A percentile compares a stretch with the other conserved stretches of the same genome.
Evolutionary conservation across 2,797 vertebrate species (phyloP).

Genomic region (Nasua narica): DNA sequence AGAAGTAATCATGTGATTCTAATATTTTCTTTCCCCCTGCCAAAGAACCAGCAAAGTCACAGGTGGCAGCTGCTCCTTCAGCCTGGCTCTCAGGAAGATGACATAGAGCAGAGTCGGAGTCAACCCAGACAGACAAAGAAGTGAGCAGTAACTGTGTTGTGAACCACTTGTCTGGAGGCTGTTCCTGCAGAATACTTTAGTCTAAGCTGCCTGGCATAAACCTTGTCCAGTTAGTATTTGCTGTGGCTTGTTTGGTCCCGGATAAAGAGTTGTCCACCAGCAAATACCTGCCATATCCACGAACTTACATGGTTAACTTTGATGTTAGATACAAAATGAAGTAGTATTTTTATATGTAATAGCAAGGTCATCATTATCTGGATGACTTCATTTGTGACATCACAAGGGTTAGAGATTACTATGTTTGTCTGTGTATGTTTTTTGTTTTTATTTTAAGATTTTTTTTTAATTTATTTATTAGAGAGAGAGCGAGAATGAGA

Average conservation of each 20-base stretch:
- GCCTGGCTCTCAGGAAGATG: not conserved
- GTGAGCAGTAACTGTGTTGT: not conserved
- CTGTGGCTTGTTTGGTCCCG: not conserved
- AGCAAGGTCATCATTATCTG: not conserved
- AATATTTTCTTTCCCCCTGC: not conserved
- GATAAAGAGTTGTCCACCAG: not conserved
- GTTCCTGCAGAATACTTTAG: not conserved
- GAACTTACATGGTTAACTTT: not conserved
- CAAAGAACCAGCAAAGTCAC: not conserved
- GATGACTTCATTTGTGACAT: not conserved
- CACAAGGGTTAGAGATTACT: not conserved
- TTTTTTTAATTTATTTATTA: too few relatives aligned
- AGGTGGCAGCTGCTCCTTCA: not conserved
- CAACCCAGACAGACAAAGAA: not conserved
- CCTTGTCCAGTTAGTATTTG: not conserved
- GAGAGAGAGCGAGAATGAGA: too few relatives aligned
- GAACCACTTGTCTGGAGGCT: not conserved
- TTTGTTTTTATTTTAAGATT: too few relatives aligned
- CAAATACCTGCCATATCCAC: not conserved
- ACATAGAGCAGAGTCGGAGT: not conserved
- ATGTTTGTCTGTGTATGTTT: not conserved
- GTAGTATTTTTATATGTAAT: not conserved
- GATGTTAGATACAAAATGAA: not conserved
- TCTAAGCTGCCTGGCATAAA: not conserved
- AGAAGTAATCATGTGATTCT: not conserved